Evolutionary conservation across 2,113 vertebrate genomes (phyloP).

Genomic region (Pangasianodon gigas): DNA sequence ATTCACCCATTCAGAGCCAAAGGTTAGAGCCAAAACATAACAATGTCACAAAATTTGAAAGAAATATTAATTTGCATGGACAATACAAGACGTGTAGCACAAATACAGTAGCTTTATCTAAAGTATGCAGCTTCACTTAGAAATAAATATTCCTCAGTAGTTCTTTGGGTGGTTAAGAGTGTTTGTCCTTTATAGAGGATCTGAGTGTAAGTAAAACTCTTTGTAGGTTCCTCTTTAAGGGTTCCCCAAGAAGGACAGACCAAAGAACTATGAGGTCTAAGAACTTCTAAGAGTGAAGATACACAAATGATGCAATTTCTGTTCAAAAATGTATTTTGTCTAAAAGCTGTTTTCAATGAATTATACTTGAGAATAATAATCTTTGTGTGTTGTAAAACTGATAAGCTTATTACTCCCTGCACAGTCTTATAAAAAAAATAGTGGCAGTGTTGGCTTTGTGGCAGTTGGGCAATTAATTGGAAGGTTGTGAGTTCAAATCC

Average conservation of each 20-base stretch:
- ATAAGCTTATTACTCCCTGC: too few species aligned
- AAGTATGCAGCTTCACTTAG: slow-evolving; percentile 24
- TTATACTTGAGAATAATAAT: neutral
- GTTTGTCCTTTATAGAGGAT: neutral
- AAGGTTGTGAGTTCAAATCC: neutral
- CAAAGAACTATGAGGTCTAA: neutral
- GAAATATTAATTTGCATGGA: neutral
- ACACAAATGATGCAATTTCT: slow-evolving; percentile 35
- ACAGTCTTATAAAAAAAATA: neutral
- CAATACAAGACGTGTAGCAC: slow-evolving; percentile 41
- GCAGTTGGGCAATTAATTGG: neutral
- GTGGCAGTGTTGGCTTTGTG: neutral
- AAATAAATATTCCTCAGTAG: neutral
- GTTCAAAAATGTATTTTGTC: neutral
- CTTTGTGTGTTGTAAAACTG: neutral
- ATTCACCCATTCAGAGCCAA: neutral
- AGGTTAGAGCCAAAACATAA: neutral
- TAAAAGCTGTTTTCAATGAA: neutral
- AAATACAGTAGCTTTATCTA: slow-evolving; percentile 38
- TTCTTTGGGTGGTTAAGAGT: neutral
- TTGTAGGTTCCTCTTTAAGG: neutral
- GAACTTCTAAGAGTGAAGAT: neutral
- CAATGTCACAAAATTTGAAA: neutral
- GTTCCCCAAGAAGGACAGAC: neutral
- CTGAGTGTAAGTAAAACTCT: neutral